phyloP scores from a whole-genome alignment of 2,113 vertebrate genomes.

The Pelecanoides urinatrix region DNA sequence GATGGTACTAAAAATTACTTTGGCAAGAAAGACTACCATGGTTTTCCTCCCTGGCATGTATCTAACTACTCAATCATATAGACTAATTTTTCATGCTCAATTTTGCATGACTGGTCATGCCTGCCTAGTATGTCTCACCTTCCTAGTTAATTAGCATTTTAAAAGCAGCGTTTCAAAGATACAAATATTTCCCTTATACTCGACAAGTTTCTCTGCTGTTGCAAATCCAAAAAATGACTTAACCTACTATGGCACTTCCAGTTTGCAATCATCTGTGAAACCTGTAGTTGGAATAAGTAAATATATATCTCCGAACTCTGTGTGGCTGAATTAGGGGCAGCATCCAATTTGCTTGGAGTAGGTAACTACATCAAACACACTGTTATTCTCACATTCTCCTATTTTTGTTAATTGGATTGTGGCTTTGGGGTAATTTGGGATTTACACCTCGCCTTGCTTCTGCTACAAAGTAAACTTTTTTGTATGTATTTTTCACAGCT shows the following conservation, averaged over 20 bases:
- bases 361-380: background rate
- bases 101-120: background rate
- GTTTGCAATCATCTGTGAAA: background rate
- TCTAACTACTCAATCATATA: background rate
- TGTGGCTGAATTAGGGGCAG: background rate
- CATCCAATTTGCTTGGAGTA: background rate
- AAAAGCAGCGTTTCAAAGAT: background rate
- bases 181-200: background rate
- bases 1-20: background rate
- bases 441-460: background rate
- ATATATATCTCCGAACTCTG: background rate
- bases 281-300: background rate
- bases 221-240: background rate
- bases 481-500: background rate
- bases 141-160: background rate
- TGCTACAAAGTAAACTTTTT: background rate
- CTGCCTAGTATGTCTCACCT: background rate
- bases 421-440: background rate
- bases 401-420: background rate
- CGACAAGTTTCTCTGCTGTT: background rate
- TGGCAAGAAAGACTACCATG: background rate
- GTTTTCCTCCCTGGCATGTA: background rate
- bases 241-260: background rate
- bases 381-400: background rate
- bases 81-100: background rate